phyloP scores from a whole-genome alignment of 2,888 invertebrate species.

The Melipona bicolor region DNA sequence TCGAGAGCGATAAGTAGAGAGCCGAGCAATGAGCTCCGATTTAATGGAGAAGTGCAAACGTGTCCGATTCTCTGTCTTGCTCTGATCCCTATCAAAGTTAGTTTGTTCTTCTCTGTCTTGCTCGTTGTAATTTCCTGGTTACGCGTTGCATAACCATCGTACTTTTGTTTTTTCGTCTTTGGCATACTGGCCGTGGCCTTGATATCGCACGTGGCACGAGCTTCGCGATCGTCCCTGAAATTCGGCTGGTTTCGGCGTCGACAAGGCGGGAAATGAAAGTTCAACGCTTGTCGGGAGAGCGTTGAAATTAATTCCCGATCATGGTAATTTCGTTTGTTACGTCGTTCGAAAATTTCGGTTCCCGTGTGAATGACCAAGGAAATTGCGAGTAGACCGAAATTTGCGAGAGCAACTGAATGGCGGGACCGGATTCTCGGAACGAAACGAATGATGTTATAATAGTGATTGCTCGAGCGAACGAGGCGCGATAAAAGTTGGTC shows the following conservation, averaged over 20 bases:
- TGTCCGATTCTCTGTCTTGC: background rate
- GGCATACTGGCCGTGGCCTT: conserved; percentile 57
- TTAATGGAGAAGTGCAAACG: background rate
- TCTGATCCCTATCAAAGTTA: background rate
- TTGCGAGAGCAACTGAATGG: background rate
- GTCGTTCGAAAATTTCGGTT: too few relatives aligned
- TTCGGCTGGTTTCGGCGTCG: conserved; percentile 46
- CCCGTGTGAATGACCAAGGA: too few relatives aligned
- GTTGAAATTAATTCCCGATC: conserved; percentile 30
- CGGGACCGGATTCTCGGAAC: background rate
- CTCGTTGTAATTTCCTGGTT: background rate
- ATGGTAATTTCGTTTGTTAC: too few relatives aligned
- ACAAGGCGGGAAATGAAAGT: conserved; percentile 64
- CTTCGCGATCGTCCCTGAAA: conserved; percentile 61
- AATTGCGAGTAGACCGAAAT: too few relatives aligned
- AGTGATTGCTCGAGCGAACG: conserved; percentile 33
- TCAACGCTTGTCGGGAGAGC: conserved; percentile 23
- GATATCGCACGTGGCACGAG: conserved; percentile 65
- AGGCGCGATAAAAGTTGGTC: conserved; percentile 47
- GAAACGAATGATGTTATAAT: conserved; percentile 20
- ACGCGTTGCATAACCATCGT: conserved; percentile 20
- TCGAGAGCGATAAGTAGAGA: background rate
- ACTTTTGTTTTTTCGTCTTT: conserved; percentile 35
- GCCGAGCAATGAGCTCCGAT: background rate
- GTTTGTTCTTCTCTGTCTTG: background rate